phyloP scores from a whole-genome alignment of 2,888 invertebrate species.

The Rhaphigaster nebulosa region DNA sequence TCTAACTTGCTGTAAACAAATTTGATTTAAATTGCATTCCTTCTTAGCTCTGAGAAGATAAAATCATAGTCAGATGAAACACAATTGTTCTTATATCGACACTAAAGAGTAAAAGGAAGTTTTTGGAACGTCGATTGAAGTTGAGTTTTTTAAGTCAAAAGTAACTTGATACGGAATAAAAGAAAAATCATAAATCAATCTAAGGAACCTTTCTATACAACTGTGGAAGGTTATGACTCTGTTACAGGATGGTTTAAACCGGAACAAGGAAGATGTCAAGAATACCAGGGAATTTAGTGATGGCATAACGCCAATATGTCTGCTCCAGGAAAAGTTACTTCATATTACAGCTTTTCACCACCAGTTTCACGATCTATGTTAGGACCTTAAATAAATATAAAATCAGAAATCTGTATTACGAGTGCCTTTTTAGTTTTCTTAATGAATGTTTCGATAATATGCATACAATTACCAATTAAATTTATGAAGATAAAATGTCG shows the following conservation, averaged over 20 bases:
- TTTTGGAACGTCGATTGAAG: neutral
- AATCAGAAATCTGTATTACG: neutral
- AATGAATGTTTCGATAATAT: neutral
- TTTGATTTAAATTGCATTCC: too few species aligned
- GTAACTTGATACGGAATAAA: neutral
- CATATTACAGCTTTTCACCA: neutral
- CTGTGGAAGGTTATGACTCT: neutral
- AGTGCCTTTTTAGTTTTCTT: neutral
- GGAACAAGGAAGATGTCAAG: slow-evolving; percentile 35
- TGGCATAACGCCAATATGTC: neutral
- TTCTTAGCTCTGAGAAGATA: too few species aligned
- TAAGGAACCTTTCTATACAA: neutral
- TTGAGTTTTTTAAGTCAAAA: neutral
- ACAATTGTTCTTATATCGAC: neutral
- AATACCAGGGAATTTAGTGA: slow-evolving; percentile 29
- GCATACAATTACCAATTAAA: neutral
- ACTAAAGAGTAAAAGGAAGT: neutral
- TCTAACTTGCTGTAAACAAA: neutral
- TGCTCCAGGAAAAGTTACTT: slow-evolving; percentile 9
- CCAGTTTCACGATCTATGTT: neutral
- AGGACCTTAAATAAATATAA: neutral
- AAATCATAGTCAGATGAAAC: neutral
- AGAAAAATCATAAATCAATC: neutral
- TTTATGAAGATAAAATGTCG: neutral
- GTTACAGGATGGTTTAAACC: neutral